Conservation (phyloP, 2,888 invertebrate genomes). For the Lithophane leautieri region DNA sequence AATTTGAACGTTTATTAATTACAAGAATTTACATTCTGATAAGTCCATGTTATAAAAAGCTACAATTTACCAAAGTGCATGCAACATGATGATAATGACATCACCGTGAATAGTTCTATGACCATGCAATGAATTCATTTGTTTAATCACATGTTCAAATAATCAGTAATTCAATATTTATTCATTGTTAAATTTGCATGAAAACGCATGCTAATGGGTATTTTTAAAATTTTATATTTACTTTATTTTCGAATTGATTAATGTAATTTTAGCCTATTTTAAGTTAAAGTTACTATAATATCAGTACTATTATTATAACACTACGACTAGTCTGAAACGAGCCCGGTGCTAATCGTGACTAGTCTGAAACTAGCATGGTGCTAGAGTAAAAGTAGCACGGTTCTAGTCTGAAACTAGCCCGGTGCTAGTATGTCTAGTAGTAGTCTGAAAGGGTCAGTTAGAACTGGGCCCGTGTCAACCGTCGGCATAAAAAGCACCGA, state of each 20-base stretch:
- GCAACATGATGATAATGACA: constrained; percentile 70
- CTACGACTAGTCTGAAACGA: background rate
- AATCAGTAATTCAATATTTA: constrained; percentile 59
- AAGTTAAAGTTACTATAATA: background rate
- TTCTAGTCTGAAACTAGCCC: background rate
- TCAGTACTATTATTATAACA: background rate
- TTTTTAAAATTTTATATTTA: constrained; percentile 22
- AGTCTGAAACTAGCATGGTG: background rate
- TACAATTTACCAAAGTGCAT: constrained; percentile 45
- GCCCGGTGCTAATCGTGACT: background rate
- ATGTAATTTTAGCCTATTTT: background rate
- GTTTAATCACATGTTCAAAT: constrained; percentile 68
- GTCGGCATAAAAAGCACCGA: too few relatives aligned
- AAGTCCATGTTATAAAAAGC: constrained; percentile 5
- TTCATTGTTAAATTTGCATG: constrained; percentile 62
- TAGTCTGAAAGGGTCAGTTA: too few relatives aligned
- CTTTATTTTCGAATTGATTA: constrained; percentile 2
- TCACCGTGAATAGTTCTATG: constrained; percentile 63
- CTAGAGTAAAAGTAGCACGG: background rate
- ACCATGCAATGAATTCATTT: constrained; percentile 62
- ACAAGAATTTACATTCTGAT: too few relatives aligned
- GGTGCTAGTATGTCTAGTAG: background rate
- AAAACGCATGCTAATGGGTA: constrained; percentile 39
- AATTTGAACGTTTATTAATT: too few relatives aligned
- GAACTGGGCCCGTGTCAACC: too few relatives aligned